Evolutionary conservation across 2,888 invertebrate species (phyloP).

Genomic region (Endotricha flammealis): DNA sequence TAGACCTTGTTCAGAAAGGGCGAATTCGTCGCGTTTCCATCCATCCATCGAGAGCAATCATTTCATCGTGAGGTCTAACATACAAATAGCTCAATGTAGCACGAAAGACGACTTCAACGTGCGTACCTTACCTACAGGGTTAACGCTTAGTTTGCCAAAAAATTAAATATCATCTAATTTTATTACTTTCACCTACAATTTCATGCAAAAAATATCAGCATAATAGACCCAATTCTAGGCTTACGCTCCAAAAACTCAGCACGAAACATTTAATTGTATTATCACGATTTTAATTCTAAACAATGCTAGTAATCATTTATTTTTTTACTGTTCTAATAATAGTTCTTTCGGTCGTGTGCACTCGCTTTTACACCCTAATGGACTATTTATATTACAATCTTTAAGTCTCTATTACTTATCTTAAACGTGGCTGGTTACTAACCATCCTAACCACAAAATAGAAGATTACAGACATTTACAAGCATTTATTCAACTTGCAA

Average conservation of each 20-base stretch:
- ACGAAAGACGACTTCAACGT: too few species aligned
- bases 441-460: too few species aligned
- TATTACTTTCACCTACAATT: slow-evolving; percentile 7
- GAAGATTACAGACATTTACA: too few species aligned
- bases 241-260: slow-evolving; percentile 7
- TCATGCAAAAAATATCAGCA: slow-evolving; percentile 4
- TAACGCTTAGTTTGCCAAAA: too few species aligned
- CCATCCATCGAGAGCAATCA: too few species aligned
- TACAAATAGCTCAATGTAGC: too few species aligned
- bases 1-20: too few species aligned
- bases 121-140: too few species aligned
- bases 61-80: too few species aligned
- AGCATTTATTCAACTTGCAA: too few species aligned
- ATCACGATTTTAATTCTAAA: slow-evolving; percentile 19
- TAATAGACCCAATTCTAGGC: neutral
- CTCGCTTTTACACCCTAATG: slow-evolving; percentile 12
- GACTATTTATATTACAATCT: slow-evolving; percentile 2
- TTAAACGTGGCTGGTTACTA: too few species aligned
- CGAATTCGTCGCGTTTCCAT: too few species aligned
- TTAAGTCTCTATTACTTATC: slow-evolving; percentile 4
- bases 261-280: slow-evolving; percentile 14
- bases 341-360: slow-evolving; percentile 28
- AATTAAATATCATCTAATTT: neutral
- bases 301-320: slow-evolving; percentile 15
- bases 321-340: slow-evolving; percentile 23